phyloP scores from a whole-genome alignment of 1,140 invertebrate species.

The Meloidogyne exigua region DNA sequence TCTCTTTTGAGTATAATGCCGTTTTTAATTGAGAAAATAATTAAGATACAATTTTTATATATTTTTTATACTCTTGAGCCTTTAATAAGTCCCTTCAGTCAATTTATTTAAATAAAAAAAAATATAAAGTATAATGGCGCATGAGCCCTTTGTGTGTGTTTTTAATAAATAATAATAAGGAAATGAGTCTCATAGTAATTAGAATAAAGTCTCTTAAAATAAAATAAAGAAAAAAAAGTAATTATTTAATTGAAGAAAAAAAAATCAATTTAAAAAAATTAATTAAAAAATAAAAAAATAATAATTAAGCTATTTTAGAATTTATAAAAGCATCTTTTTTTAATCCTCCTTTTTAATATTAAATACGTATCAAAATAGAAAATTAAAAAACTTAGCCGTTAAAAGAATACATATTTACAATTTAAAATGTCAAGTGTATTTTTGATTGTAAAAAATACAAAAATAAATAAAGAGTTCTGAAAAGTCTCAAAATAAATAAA shows the following conservation, averaged over 20 bases:
- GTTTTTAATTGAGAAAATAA: slow-evolving; percentile 5
- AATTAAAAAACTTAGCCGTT: too few species aligned
- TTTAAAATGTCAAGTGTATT: too few species aligned
- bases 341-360: too few species aligned
- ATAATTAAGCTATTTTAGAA: too few species aligned
- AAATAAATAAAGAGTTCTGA: not conserved
- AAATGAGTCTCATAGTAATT: not conserved
- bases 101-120: not conserved
- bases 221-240: too few species aligned
- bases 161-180: not conserved
- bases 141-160: not conserved
- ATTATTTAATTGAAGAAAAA: not conserved
- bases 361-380: too few species aligned
- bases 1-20: not conserved
- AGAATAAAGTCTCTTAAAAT: not conserved
- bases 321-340: too few species aligned
- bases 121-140: not conserved
- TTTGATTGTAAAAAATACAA: not conserved
- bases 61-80: not conserved
- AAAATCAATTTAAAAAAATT: not conserved
- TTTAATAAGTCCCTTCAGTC: not conserved
- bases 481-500: not conserved
- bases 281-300: too few species aligned
- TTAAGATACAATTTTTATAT: not conserved
- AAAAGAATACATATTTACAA: too few species aligned